phyloP scores from a whole-genome alignment of 2,797 vertebrate genomes.

The Cirrhinus molitorella region DNA sequence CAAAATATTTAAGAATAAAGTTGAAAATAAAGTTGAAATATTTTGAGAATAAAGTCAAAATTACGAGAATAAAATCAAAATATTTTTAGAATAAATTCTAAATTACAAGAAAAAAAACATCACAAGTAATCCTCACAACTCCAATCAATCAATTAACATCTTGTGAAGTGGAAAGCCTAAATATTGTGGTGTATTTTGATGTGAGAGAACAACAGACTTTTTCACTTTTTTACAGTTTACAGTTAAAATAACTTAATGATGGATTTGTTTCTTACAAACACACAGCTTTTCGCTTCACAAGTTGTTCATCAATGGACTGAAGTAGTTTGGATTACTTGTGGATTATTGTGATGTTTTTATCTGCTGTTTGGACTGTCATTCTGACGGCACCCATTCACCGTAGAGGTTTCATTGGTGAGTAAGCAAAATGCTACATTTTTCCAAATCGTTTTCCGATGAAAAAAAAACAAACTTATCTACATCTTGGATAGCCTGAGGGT shows the following conservation, averaged over 20 bases:
- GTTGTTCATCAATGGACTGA: neutral
- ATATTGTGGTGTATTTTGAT: neutral
- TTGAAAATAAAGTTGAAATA: too few species aligned
- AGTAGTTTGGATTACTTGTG: neutral
- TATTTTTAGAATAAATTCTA: too few species aligned
- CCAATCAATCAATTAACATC: too few species aligned
- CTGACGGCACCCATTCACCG: neutral
- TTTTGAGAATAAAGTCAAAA: too few species aligned
- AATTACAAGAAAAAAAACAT: too few species aligned
- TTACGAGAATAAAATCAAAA: too few species aligned
- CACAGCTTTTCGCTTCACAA: neutral
- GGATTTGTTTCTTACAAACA: neutral
- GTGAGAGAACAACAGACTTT: neutral
- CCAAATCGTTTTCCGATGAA: neutral
- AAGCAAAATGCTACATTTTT: neutral
- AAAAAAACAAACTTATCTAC: neutral
- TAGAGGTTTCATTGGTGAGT: neutral
- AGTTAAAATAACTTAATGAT: neutral
- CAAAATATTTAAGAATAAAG: too few species aligned
- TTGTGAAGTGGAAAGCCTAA: too few species aligned
- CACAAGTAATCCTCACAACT: too few species aligned
- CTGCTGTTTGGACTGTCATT: neutral
- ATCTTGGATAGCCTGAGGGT: neutral
- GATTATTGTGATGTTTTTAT: neutral
- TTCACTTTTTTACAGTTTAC: too few species aligned